These are phyloP conservation scores for Tor tambroides DNA, from an alignment of 2,113 vertebrate genomes.

Conservation along the genomic window DNA sequence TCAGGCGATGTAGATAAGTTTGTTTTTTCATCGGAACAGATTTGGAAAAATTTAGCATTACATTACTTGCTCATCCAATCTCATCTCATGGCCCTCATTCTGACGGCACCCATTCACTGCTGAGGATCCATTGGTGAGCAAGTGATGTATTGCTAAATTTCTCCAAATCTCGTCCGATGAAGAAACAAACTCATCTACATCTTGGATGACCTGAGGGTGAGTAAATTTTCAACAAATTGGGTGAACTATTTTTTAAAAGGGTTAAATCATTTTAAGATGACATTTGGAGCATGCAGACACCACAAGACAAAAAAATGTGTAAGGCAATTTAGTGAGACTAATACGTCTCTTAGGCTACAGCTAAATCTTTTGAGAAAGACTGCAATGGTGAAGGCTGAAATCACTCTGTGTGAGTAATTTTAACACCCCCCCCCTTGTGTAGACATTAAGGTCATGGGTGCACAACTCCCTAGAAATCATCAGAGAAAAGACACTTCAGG, in stretches of 20 bases:
- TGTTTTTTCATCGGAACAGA: too few species aligned
- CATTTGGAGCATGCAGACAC: background rate
- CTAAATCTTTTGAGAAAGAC: constrained; percentile 26
- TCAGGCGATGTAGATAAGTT: too few species aligned
- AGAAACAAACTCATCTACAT: background rate
- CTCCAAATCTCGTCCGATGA: background rate
- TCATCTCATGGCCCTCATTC: too few species aligned
- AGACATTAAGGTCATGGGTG: constrained; percentile 35
- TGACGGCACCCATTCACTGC: too few species aligned
- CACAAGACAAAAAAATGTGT: background rate
- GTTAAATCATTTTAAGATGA: background rate
- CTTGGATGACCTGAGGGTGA: background rate
- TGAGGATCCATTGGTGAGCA: too few species aligned
- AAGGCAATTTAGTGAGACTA: constrained; percentile 7
- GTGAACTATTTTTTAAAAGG: background rate
- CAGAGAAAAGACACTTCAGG: constrained; percentile 10
- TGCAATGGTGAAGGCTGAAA: background rate
- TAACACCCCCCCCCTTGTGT: background rate
- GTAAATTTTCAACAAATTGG: background rate
- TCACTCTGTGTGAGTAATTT: constrained; percentile 45
- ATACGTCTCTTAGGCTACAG: background rate
- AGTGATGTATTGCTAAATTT: background rate
- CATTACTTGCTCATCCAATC: background rate
- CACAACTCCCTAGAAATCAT: constrained; percentile 38
- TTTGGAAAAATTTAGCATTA: background rate